Evolutionary conservation across 2,888 invertebrate species (phyloP).

Genomic region (Eupithecia centaureata): DNA sequence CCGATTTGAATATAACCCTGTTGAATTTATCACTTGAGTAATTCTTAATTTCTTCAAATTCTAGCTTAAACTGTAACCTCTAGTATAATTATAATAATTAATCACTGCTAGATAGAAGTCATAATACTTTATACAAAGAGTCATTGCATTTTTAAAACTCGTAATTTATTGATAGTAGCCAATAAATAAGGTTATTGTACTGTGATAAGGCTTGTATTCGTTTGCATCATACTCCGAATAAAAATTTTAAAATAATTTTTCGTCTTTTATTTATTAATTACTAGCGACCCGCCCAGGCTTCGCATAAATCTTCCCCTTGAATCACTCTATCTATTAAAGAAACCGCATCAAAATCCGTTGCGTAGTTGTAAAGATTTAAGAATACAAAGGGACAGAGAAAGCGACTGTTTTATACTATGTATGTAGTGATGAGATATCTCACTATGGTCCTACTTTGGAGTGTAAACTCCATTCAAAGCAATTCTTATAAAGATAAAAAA

Average conservation of each 20-base stretch:
- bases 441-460: background rate
- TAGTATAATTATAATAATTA: background rate
- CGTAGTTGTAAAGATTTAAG: too few species aligned
- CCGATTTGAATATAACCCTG: background rate
- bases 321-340: too few species aligned
- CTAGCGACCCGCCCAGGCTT: too few species aligned
- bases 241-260: conserved; percentile 52
- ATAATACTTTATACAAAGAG: conserved; percentile 53
- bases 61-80: background rate
- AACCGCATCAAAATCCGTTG: too few species aligned
- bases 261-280: conserved; percentile 47
- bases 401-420: too few species aligned
- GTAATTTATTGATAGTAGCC: conserved; percentile 45
- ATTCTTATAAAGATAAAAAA: too few species aligned
- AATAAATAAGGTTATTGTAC: conserved; percentile 55
- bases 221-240: conserved; percentile 59
- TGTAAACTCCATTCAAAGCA: background rate
- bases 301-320: too few species aligned
- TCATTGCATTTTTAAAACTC: conserved; percentile 55
- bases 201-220: conserved; percentile 69
- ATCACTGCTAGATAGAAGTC: conserved; percentile 9
- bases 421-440: too few species aligned
- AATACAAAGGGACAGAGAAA: too few species aligned
- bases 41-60: background rate
- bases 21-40: background rate